A percentile compares a stretch with the other conserved stretches of the same genome.
Conservation (phyloP, 2,113 vertebrate genomes). For the Himantopus leucocephalus region DNA sequence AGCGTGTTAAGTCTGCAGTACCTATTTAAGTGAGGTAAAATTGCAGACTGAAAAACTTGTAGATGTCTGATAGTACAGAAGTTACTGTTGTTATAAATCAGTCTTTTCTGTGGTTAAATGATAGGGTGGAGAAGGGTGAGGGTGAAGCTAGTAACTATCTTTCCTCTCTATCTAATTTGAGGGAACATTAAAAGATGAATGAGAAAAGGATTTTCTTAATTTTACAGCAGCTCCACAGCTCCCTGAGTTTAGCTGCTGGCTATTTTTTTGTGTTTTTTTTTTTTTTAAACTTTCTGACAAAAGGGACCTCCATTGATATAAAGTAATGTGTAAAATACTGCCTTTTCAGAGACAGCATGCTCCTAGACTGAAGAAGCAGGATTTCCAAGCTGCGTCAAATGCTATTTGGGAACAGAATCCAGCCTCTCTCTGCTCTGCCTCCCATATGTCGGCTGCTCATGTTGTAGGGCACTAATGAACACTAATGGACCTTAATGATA, state of each 20-base stretch:
- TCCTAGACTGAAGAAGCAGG: not conserved
- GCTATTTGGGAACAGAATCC: not conserved
- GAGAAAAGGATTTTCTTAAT: not conserved
- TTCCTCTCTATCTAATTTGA: constrained; percentile 26
- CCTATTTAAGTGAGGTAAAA: constrained; percentile 15
- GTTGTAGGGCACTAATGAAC: constrained; percentile 32
- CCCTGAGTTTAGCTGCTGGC: not conserved
- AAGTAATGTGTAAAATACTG: not conserved
- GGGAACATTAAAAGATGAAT: constrained; percentile 17
- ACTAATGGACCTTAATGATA: constrained; percentile 21
- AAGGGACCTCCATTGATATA: not conserved
- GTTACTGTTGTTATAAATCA: constrained; percentile 41
- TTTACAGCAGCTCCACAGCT: not conserved
- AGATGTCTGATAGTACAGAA: constrained; percentile 35
- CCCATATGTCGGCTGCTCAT: not conserved
- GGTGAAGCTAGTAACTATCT: constrained; percentile 16
- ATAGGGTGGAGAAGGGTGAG: constrained; percentile 23
- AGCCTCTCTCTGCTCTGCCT: not conserved
- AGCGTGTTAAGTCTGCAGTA: not conserved
- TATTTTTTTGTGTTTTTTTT: too few species aligned
- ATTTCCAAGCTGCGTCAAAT: not conserved
- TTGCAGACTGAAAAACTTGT: constrained; percentile 25
- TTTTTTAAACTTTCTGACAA: not conserved
- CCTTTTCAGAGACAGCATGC: not conserved
- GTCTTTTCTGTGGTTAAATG: constrained; percentile 45